Conservation (phyloP, 2,113 vertebrate genomes). For the Cheirogaleus medius region DNA sequence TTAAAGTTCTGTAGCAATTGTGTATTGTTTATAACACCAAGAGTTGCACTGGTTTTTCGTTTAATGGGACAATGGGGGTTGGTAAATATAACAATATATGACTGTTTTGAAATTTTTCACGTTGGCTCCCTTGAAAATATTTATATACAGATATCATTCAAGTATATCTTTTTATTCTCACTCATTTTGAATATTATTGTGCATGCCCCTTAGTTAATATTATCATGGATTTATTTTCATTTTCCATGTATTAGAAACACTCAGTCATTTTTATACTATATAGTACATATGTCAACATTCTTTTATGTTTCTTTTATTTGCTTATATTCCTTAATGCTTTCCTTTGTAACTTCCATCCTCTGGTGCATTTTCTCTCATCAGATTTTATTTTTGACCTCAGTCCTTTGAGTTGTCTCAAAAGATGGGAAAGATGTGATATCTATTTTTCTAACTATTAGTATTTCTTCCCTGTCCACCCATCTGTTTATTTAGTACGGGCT, state of each 20-base stretch:
- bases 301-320: slow-evolving; percentile 67
- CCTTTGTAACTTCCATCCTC: slow-evolving; percentile 17
- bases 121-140: background rate
- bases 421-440: slow-evolving; percentile 74
- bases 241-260: background rate
- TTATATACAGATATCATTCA: background rate
- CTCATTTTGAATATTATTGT: background rate
- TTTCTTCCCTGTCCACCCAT: slow-evolving; percentile 80
- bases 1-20: background rate
- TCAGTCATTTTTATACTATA: background rate
- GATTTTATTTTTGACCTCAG: slow-evolving; percentile 49
- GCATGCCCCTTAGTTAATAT: background rate
- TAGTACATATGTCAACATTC: background rate
- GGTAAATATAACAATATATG: background rate
- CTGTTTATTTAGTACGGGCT: slow-evolving; percentile 82
- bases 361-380: slow-evolving; percentile 61
- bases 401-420: slow-evolving; percentile 77
- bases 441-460: slow-evolving; percentile 81
- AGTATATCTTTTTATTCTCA: background rate
- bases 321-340: slow-evolving; percentile 66
- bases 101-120: background rate
- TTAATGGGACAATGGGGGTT: background rate
- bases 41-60: background rate
- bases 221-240: background rate
- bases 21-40: background rate